These are phyloP conservation scores for Branchinecta lindahli DNA, from an alignment of 1,140 invertebrate species.

Conservation along the genomic window DNA sequence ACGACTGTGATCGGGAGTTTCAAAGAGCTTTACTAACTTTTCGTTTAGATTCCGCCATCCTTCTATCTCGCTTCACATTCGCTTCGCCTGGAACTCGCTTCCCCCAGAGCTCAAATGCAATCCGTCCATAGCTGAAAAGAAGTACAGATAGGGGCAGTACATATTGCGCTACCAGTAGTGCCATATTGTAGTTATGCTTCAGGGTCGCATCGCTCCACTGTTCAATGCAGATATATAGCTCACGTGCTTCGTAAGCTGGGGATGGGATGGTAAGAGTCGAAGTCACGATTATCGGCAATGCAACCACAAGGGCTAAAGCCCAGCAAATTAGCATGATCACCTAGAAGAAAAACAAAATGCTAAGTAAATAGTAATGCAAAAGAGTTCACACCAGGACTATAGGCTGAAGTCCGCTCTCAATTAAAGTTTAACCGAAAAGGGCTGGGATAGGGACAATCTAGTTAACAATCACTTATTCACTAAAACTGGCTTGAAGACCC, in stretches of 20 bases:
- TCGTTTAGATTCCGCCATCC: constrained; percentile 68
- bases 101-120: constrained; percentile 74
- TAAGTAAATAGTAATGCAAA: too few species aligned
- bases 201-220: constrained; percentile 41
- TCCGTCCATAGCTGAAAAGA: constrained; percentile 68
- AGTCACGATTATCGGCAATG: constrained; percentile 59
- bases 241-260: constrained; percentile 40
- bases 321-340: constrained; percentile 29
- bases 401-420: too few species aligned
- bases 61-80: constrained; percentile 55
- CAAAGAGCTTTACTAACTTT: constrained; percentile 46
- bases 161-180: constrained; percentile 67
- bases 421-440: too few species aligned
- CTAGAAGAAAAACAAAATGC: constrained; percentile 16
- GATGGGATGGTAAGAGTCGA: constrained; percentile 36
- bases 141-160: constrained; percentile 65
- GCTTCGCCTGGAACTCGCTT: constrained; percentile 69
- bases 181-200: constrained; percentile 51
- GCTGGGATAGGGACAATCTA: too few species aligned
- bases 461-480: too few species aligned
- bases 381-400: too few species aligned
- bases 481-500: too few species aligned
- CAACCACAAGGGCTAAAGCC: constrained; percentile 54
- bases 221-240: constrained; percentile 49
- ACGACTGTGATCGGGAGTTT: too few species aligned